phyloP scores from a whole-genome alignment of 2,888 invertebrate species.

The Chromoteleia sp. region DNA sequence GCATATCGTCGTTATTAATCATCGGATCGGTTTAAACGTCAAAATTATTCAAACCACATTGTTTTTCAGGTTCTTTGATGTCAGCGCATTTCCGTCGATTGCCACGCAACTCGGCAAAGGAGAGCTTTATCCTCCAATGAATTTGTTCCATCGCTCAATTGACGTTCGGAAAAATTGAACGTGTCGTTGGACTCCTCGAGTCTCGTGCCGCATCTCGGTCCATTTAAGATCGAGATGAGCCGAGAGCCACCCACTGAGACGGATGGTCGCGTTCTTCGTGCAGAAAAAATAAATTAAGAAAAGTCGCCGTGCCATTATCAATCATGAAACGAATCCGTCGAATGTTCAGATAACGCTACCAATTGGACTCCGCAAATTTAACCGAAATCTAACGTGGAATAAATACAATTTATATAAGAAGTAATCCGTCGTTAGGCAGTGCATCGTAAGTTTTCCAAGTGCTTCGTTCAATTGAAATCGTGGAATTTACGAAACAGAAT shows the following conservation, averaged over 20 bases:
- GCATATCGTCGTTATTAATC: too few species aligned
- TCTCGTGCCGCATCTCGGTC: conserved; percentile 9
- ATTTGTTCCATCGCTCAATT: background rate
- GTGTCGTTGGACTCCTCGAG: conserved; percentile 18
- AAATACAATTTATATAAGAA: too few species aligned
- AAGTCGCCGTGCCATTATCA: conserved; percentile 13
- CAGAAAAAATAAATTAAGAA: conserved; percentile 18
- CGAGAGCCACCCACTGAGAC: conserved; percentile 26
- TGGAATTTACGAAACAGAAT: too few species aligned
- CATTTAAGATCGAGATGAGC: conserved; percentile 4
- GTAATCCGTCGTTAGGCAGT: background rate
- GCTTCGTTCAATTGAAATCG: too few species aligned
- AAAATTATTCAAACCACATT: too few species aligned
- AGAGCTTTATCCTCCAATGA: too few species aligned
- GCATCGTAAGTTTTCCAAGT: background rate
- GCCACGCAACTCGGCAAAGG: too few species aligned
- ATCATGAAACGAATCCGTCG: conserved; percentile 5
- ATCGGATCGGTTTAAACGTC: too few species aligned
- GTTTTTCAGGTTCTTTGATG: too few species aligned
- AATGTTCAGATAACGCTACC: background rate
- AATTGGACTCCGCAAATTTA: background rate
- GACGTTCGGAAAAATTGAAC: conserved; percentile 37
- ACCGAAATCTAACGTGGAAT: too few species aligned
- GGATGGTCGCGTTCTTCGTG: conserved; percentile 1
- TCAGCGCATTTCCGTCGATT: too few species aligned